phyloP scores from a whole-genome alignment of 2,888 invertebrate genomes.

The Tuta absoluta region DNA sequence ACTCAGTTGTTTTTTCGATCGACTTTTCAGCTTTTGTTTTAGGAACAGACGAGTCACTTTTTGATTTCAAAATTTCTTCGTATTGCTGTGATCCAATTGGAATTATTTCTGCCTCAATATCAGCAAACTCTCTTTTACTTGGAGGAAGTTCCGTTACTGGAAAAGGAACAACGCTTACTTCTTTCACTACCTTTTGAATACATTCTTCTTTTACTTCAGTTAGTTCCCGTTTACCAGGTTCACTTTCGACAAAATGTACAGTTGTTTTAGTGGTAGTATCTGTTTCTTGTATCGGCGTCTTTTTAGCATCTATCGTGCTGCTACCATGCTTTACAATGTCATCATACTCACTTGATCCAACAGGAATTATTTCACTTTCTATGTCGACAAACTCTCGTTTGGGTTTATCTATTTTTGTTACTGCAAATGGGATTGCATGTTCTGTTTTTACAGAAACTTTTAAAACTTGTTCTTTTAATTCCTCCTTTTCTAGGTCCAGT shows the following conservation, averaged over 20 bases:
- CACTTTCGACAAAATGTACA: constrained; percentile 49
- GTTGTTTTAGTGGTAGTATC: constrained; percentile 49
- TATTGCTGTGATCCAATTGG: constrained; percentile 69
- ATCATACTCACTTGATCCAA: constrained; percentile 71
- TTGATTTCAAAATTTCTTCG: constrained; percentile 76
- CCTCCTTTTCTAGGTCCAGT: constrained; percentile 55
- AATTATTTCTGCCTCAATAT: constrained; percentile 73
- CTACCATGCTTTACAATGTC: constrained; percentile 63
- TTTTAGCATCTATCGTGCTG: constrained; percentile 66
- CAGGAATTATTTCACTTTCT: constrained; percentile 73
- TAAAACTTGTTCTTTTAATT: constrained; percentile 52
- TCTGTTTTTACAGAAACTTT: constrained; percentile 47
- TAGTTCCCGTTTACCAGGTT: constrained; percentile 37
- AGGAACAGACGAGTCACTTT: constrained; percentile 76
- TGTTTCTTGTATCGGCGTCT: constrained; percentile 49
- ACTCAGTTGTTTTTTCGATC: constrained; percentile 66
- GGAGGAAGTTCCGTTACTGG: constrained; percentile 66
- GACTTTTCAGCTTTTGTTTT: constrained; percentile 73
- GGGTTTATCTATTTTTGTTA: constrained; percentile 64
- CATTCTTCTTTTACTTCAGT: constrained; percentile 58
- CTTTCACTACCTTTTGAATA: constrained; percentile 59
- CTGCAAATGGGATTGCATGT: constrained; percentile 65
- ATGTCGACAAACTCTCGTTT: constrained; percentile 75
- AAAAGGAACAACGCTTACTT: constrained; percentile 73
- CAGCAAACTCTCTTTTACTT: constrained; percentile 78